Evolutionary conservation across 64 coral and sea anemone species (phyloP).

Genomic region (Stichodactyla helianthus): DNA sequence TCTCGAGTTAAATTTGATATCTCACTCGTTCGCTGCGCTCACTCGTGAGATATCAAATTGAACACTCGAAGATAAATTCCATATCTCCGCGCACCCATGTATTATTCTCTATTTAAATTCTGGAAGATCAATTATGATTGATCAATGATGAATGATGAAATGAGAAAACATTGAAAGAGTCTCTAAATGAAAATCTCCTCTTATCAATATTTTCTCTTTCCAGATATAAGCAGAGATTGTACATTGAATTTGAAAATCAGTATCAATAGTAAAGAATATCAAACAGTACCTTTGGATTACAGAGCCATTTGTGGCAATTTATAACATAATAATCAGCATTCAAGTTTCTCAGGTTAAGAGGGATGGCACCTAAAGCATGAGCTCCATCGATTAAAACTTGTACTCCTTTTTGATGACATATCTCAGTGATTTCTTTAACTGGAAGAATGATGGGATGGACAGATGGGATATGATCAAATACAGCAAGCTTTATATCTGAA

Average conservation of each 20-base stretch:
- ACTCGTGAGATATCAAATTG: too few relatives aligned
- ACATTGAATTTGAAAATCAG: not conserved
- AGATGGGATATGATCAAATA: constrained; percentile 51
- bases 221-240: too few relatives aligned
- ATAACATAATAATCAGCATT: constrained; percentile 63
- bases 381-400: constrained; percentile 59
- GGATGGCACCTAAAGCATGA: constrained; percentile 33
- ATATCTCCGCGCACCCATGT: too few relatives aligned
- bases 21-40: too few relatives aligned
- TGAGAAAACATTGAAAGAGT: too few relatives aligned
- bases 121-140: too few relatives aligned
- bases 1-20: too few relatives aligned
- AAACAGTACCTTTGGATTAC: constrained; percentile 35
- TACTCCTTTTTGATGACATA: constrained; percentile 47
- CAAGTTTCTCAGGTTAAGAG: constrained; percentile 6
- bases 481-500: constrained; percentile 36
- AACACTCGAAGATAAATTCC: too few relatives aligned
- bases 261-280: not conserved
- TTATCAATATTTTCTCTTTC: too few relatives aligned
- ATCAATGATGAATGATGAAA: too few relatives aligned
- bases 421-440: constrained; percentile 34
- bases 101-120: too few relatives aligned
- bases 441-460: constrained; percentile 53
- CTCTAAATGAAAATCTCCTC: too few relatives aligned
- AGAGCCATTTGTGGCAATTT: constrained; percentile 56